Evolutionary conservation across 2,113 vertebrate species (phyloP), one percentile per base, ranked within the genome.

Genomic region (Bubo scandiacus): DNA sequence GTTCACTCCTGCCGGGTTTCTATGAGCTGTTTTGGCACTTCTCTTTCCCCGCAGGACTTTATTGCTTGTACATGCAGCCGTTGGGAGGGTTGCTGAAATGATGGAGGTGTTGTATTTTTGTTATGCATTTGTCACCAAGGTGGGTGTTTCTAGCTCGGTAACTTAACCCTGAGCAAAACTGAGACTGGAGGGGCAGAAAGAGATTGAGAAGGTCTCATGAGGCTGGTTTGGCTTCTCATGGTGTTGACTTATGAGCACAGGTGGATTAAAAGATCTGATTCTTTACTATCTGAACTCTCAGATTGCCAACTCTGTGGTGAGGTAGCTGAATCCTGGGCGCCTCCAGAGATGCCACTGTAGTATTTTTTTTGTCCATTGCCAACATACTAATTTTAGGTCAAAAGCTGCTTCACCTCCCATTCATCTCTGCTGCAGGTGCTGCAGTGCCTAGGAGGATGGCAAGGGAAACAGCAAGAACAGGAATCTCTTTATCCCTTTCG

Each of bases 11-110:
- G 47, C 20, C 4, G 55, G 55, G 8, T 62, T 51, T 26, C 57
- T 15, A 1, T 4, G 27, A 63, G 42, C n/a, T 57, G 12, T 11
- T 49, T 43, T 36, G 70, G 36, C 18, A 12, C 23, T 59, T 63
- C 49, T 32, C 47, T 14, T 70, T 51, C 15, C 40, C 15, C 3
- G 0, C 23, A n/a, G 71, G 42, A 40, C 49, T 57, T 63, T 3
- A 29, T 30, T 22, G 51, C 61, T 26, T 45, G 15, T 12, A 5
- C 1, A 0, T 21, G 75, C 36, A 45, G 59, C 38, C 1, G 0
- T 18, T 3, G 18, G 40, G 27, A 32, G 9, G 26, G 70, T 63
- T 38, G 12, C 57, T n/a, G 84, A 7, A 17, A 4, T 5, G 7
- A 8, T 27, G 47, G 4, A 15, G 90, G n/a, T 25, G 26, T 2